Percentiles rank a stretch among this genome's conserved stretches.
Evolutionary conservation across 2,797 vertebrate species (phyloP).

Genomic region (Nannoperca obscura): DNA sequence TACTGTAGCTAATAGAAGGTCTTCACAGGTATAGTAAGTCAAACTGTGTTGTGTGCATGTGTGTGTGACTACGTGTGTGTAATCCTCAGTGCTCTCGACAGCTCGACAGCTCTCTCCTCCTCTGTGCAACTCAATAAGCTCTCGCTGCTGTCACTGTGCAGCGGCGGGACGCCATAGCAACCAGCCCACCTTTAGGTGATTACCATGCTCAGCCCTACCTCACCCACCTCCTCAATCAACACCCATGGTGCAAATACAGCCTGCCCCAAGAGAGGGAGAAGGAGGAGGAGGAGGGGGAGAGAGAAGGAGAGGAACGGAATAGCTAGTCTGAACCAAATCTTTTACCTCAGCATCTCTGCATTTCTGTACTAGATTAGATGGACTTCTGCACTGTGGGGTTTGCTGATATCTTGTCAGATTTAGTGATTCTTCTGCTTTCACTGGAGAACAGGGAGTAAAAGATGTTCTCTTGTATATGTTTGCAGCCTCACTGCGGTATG

Average conservation of each 20-base stretch:
- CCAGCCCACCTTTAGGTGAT: constrained; percentile 80
- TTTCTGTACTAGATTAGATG: constrained; percentile 2
- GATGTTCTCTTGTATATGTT: not conserved
- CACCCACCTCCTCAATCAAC: constrained; percentile 57
- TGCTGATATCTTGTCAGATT: constrained; percentile 7
- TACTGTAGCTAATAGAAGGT: constrained; percentile 26
- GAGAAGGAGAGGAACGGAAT: constrained; percentile 17
- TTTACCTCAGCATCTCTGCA: constrained; percentile 9
- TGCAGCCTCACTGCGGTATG: not conserved
- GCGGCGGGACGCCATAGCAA: constrained; percentile 73
- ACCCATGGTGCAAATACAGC: constrained; percentile 51
- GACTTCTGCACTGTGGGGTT: not conserved
- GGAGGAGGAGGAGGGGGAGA: not conserved
- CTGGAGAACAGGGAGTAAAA: not conserved
- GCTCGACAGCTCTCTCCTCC: constrained; percentile 81
- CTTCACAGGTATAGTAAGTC: constrained; percentile 36
- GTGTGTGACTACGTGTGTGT: constrained; percentile 37
- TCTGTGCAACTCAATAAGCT: constrained; percentile 81
- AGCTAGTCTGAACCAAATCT: constrained; percentile 22
- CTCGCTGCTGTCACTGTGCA: constrained; percentile 87
- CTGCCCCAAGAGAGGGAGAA: constrained; percentile 8
- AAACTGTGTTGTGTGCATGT: constrained; percentile 28
- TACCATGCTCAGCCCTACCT: constrained; percentile 71
- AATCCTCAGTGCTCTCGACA: constrained; percentile 54
- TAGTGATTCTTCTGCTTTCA: not conserved